Evolutionary conservation across 30 jellyfish, hydroid and myxozoan genomes (phyloP).

Genomic region (Turritopsis rubra): DNA sequence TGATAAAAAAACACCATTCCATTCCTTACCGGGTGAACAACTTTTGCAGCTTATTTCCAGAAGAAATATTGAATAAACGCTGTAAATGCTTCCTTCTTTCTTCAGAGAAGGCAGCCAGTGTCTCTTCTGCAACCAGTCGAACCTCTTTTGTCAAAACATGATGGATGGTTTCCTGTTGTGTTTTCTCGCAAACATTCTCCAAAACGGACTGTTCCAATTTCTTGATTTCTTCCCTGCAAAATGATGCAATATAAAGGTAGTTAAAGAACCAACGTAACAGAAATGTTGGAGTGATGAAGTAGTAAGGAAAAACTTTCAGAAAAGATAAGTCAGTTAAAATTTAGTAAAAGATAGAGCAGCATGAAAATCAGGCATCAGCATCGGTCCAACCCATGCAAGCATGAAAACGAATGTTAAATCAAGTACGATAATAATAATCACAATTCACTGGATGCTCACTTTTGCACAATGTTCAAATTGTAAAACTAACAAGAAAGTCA

Average conservation of each 20-base stretch:
- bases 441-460: no score
- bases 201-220: conserved; percentile 12
- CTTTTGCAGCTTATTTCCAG: background rate
- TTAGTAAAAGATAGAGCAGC: no score
- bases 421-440: no score
- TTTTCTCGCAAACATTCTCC: background rate
- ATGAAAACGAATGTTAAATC: no score
- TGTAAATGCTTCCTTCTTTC: background rate
- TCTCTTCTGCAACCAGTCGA: background rate
- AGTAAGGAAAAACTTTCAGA: background rate
- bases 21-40: background rate
- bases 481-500: no score
- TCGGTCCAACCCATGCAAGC: no score
- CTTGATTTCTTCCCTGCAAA: background rate
- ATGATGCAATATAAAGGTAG: background rate
- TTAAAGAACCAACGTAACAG: background rate
- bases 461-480: no score
- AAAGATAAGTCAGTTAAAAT: no score
- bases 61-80: background rate
- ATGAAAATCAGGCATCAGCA: no score
- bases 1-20: background rate
- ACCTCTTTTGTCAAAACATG: background rate
- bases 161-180: conserved; percentile 1
- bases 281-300: background rate
- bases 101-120: background rate